Evolutionary conservation across 2,113 vertebrate species (phyloP).

Genomic region (Mola mola): DNA sequence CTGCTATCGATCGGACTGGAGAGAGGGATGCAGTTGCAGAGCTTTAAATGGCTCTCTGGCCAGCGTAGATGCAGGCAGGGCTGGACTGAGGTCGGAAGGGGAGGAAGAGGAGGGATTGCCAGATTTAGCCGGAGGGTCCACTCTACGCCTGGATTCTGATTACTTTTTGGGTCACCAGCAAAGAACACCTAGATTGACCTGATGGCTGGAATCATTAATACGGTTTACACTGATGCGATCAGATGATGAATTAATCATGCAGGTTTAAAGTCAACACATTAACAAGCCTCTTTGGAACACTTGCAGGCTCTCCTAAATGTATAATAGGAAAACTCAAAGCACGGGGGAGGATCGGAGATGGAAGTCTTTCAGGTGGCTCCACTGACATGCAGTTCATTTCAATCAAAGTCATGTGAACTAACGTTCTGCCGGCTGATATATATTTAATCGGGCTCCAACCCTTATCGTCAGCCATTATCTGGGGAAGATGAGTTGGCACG

Average conservation of each 20-base stretch:
- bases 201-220: conserved; percentile 38
- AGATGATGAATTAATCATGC: conserved; percentile 57
- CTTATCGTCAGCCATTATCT: conserved; percentile 52
- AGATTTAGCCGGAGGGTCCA: conserved; percentile 53
- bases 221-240: conserved; percentile 44
- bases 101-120: conserved; percentile 33
- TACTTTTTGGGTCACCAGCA: conserved; percentile 33
- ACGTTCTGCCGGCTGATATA: conserved; percentile 31
- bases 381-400: conserved; percentile 44
- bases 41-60: conserved; percentile 78
- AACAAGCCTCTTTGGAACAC: conserved; percentile 38
- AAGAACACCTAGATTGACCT: conserved; percentile 26
- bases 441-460: conserved; percentile 51
- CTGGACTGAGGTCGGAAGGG: conserved; percentile 45
- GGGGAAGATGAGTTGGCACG: conserved; percentile 47
- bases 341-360: conserved; percentile 16
- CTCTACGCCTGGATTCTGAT: conserved; percentile 33
- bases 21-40: conserved; percentile 73
- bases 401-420: conserved; percentile 47
- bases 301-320: conserved; percentile 29
- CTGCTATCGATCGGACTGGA: conserved; percentile 73
- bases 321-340: conserved; percentile 20
- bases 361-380: conserved; percentile 43
- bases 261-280: conserved; percentile 46
- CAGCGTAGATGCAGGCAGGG: conserved; percentile 44